Conservation (phyloP, 1,140 invertebrate species). For the Drosophila hydei region DNA sequence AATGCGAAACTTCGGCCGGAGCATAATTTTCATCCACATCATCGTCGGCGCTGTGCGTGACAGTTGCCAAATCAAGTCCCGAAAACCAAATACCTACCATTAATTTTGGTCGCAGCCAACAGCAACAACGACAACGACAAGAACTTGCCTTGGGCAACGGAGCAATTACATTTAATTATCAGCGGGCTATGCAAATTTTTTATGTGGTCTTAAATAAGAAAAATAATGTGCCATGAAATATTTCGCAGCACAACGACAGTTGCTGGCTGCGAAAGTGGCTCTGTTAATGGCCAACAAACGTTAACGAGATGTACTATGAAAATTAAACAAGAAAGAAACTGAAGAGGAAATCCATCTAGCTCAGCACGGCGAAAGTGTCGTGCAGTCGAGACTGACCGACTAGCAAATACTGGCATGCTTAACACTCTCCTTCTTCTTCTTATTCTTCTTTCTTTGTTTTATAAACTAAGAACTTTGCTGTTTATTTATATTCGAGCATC, state of each 20-base stretch:
- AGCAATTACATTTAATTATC: conserved; percentile 71
- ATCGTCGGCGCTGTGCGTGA: conserved; percentile 5
- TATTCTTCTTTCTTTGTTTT: too few species aligned
- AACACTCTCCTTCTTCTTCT: too few species aligned
- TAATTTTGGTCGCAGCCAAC: conserved; percentile 31
- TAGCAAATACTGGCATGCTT: too few species aligned
- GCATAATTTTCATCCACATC: conserved; percentile 13
- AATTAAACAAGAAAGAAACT: neutral
- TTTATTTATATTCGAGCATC: too few species aligned
- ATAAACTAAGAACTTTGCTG: too few species aligned
- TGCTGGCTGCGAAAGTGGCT: conserved; percentile 6
- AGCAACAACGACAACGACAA: conserved; percentile 17
- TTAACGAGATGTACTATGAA: conserved; percentile 5
- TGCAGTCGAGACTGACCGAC: neutral
- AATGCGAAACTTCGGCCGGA: neutral
- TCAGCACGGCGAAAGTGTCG: neutral
- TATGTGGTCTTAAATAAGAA: conserved; percentile 25
- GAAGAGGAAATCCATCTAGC: neutral
- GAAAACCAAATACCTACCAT: conserved; percentile 43
- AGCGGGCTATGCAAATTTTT: conserved; percentile 57
- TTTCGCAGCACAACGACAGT: conserved; percentile 9
- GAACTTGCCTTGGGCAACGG: conserved; percentile 29
- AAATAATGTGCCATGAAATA: conserved; percentile 26
- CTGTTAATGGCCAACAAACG: conserved; percentile 3
- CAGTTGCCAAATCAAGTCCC: conserved; percentile 42